Base-by-base conservation (phyloP, 2,113 vertebrate species). In the Chrysochloris asiatica region DNA sequence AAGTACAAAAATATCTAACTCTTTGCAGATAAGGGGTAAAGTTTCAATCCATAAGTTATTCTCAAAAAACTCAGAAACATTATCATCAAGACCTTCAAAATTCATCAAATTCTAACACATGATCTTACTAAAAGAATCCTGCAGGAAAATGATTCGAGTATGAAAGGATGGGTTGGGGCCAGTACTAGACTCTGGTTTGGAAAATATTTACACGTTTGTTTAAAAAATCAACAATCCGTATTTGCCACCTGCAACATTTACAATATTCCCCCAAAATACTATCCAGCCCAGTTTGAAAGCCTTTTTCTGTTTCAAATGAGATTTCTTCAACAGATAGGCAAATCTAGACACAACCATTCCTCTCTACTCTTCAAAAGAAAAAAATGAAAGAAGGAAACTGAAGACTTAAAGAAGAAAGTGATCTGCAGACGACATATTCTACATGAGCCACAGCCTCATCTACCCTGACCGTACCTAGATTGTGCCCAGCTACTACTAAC, bases 221-320 rank as follows among this genome's bases (percentile, higher is more conserved):
- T 86, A 80, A 92, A 90, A 69, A 38, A 36, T 36, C 50, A 91
- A 48, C 21, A 83, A 10, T 17, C 4, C 59, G 43, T 48, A 8
- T 14, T 67, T 8, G 73, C 54, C 76, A n/a, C 59, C 78, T 81
- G 24, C 21, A 72, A 12, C n/a, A 73, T 89, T 92, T 87, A 87
- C 4, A 83, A 79, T 93, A 83, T 73, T 91, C 33, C 67, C 75
- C 52, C 36, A 30, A 76, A 83, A 91, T 67, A 80, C 28, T 14
- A 48, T 67, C 73, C 83, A 89, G 77, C 65, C 41, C 43, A 50
- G 14, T 9, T n/a, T 71, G 77, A 88, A 77, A 52, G 14, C 1
- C 33, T 65, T 88, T 84, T 93, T 45, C 30, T 90, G 1, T 90
- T 84, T 65, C 63, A 86, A 86, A 67, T 73, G 87, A 73, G 33